Evolutionary conservation across 2,888 invertebrate species (phyloP).

Genomic region (Nowickia ferox): DNA sequence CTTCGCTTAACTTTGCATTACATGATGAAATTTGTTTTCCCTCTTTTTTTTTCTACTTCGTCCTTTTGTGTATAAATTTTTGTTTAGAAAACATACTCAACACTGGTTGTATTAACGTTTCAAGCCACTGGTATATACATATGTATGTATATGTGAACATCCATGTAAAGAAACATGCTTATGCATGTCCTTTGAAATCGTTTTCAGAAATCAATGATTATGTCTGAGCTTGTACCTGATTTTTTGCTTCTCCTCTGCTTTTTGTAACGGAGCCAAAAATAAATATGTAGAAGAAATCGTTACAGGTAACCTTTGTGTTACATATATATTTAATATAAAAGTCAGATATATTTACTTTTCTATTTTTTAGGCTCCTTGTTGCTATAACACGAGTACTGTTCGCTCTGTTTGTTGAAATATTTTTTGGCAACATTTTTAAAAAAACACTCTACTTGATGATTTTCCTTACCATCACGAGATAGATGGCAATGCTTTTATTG

Average conservation of each 20-base stretch:
- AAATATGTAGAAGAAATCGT: conserved; percentile 12
- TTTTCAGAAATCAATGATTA: conserved; percentile 64
- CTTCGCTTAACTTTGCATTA: conserved; percentile 53
- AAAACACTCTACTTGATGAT: conserved; percentile 67
- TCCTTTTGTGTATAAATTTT: background rate
- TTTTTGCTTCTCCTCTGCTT: background rate
- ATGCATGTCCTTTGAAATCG: conserved; percentile 33
- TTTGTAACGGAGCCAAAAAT: conserved; percentile 44
- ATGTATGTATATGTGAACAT: background rate
- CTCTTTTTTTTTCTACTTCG: background rate
- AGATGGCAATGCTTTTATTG: conserved; percentile 35
- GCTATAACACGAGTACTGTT: too few species aligned
- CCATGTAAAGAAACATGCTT: background rate
- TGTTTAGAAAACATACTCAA: conserved; percentile 22
- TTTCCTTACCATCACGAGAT: conserved; percentile 7
- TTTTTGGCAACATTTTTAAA: conserved; percentile 64
- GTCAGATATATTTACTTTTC: conserved; percentile 9
- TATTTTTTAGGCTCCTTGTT: background rate
- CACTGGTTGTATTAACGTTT: background rate
- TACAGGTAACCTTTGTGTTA: conserved; percentile 39
- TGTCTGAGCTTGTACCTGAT: conserved; percentile 47
- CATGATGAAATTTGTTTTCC: conserved; percentile 48
- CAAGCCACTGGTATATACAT: background rate
- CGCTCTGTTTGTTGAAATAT: conserved; percentile 10
- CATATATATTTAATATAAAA: conserved; percentile 54